Percentiles rank a stretch among this genome's conserved stretches.
Conservation (phyloP, 2,888 invertebrate genomes). For the Eupeodes luniger region DNA sequence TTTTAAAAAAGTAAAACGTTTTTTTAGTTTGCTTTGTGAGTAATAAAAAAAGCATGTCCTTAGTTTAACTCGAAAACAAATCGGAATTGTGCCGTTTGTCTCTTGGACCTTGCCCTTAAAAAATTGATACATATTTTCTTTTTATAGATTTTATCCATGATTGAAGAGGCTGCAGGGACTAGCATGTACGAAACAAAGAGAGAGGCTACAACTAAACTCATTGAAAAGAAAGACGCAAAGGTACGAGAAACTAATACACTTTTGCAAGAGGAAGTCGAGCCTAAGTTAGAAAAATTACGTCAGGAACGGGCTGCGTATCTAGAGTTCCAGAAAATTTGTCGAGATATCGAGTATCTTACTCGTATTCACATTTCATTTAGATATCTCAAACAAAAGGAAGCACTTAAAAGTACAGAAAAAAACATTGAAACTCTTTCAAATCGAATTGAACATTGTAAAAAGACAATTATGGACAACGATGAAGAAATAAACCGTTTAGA, state of each 20-base stretch:
- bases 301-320: conserved; percentile 93
- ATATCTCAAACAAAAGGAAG: conserved; percentile 84
- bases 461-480: conserved; percentile 86
- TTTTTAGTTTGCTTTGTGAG: no score
- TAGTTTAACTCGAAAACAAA: no score
- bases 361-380: conserved; percentile 86
- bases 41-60: no score
- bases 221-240: conserved; percentile 96
- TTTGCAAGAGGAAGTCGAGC: conserved; percentile 94
- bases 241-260: conserved; percentile 92
- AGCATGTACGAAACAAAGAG: conserved; percentile 98
- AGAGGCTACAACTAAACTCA: conserved; percentile 92
- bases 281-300: conserved; percentile 93
- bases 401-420: conserved; percentile 85
- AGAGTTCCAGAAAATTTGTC: conserved; percentile 93
- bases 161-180: conserved; percentile 99
- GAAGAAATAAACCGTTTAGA: conserved; percentile 86
- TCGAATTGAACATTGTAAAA: conserved; percentile 86
- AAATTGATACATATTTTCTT: neutral
- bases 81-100: no score
- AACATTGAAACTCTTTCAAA: conserved; percentile 85
- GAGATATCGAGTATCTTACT: conserved; percentile 93
- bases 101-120: no score
- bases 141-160: conserved; percentile 94
- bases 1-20: no score